Conservation (phyloP, 2,113 vertebrate species). For the Madoqua kirkii region DNA sequence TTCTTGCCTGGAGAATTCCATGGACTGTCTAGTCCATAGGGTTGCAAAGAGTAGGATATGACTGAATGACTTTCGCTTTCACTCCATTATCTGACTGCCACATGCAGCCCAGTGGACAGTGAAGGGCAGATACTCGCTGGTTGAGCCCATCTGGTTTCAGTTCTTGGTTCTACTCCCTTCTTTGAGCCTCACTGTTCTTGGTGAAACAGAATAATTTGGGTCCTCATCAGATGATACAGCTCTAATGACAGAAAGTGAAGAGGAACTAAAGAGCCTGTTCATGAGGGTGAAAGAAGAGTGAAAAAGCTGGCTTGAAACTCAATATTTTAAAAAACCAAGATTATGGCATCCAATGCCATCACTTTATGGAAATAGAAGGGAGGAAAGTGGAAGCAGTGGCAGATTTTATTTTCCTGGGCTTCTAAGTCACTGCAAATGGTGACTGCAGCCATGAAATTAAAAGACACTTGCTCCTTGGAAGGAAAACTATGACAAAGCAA, state of each 20-base stretch:
- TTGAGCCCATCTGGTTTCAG: neutral
- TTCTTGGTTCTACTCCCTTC: neutral
- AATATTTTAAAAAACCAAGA: accelerated
- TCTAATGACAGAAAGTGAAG: neutral
- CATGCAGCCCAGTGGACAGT: neutral
- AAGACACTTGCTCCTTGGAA: neutral
- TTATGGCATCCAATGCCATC: neutral
- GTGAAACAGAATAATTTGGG: neutral
- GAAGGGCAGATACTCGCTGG: neutral
- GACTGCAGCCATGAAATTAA: neutral
- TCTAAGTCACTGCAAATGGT: neutral
- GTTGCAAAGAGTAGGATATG: neutral
- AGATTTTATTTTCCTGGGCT: neutral
- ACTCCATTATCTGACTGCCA: neutral
- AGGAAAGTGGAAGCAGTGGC: neutral
- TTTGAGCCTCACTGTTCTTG: neutral
- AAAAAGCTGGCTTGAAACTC: neutral
- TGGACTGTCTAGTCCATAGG: neutral
- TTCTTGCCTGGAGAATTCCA: neutral
- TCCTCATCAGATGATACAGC: neutral
- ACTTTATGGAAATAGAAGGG: neutral
- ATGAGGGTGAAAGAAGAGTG: neutral
- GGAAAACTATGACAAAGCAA: neutral
- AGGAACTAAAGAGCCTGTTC: neutral
- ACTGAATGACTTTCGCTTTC: neutral